phyloP scores from a whole-genome alignment of 2,797 vertebrate species.

The Nannoperca australis region DNA sequence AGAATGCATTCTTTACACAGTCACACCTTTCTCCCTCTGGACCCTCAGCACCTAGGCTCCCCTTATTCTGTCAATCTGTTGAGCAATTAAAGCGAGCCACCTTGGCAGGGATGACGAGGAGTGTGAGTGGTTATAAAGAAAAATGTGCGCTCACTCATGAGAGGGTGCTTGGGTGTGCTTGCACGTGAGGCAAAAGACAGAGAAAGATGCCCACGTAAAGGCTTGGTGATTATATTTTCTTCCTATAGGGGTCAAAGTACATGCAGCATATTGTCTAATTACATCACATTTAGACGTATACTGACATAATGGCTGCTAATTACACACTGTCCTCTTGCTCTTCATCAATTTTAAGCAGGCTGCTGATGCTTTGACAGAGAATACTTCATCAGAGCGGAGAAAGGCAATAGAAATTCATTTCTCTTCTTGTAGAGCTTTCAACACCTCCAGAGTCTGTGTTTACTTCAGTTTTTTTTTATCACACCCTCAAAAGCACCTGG shows the following conservation, averaged over 20 bases:
- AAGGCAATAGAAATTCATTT: neutral
- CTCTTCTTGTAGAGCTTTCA: constrained; percentile 21
- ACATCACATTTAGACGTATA: constrained; percentile 35
- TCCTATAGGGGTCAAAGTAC: constrained; percentile 22
- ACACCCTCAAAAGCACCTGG: constrained; percentile 34
- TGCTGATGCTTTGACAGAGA: constrained; percentile 20
- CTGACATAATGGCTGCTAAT: constrained; percentile 51
- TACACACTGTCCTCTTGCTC: constrained; percentile 29
- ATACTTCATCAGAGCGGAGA: neutral
- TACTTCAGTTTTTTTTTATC: constrained; percentile 40
- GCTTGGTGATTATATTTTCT: constrained; percentile 6
- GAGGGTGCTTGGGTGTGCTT: neutral
- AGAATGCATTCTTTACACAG: constrained; percentile 57
- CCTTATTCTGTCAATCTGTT: constrained; percentile 63
- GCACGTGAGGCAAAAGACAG: neutral
- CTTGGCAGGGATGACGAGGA: constrained; percentile 23
- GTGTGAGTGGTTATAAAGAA: constrained; percentile 13
- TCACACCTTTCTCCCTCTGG: constrained; percentile 52
- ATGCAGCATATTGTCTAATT: constrained; percentile 35
- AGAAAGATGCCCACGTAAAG: neutral
- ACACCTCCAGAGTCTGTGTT: constrained; percentile 20
- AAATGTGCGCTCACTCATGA: constrained; percentile 20
- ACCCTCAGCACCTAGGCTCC: constrained; percentile 37
- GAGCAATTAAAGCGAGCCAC: constrained; percentile 57
- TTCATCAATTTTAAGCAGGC: constrained; percentile 25